Evolutionary conservation across 2,797 vertebrate species (phyloP), one percentile per base, ranked within the genome.

Genomic region (Malacoctenus gilli): DNA sequence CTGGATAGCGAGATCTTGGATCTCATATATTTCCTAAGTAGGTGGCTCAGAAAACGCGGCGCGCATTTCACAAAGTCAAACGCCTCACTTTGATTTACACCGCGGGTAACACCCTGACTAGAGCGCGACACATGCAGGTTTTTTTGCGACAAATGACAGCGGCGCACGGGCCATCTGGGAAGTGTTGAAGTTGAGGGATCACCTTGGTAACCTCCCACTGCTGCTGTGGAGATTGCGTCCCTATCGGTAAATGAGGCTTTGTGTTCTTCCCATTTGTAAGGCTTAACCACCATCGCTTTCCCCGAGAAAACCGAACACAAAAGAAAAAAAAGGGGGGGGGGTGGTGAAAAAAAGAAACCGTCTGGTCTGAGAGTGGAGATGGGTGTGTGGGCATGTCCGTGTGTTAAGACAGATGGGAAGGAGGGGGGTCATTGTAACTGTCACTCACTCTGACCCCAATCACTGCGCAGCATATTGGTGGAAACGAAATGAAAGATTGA

Each of bases 401-500:
- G 20, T 43, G 61, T 72, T 56, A 42, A 59, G n/a, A 8, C 21
- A 22, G 25, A 32, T 10, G 30, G n/a, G 34, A n/a, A 36, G 14
- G 34, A 36, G 30, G 31, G 50, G 55, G 58, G 67, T 51, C 37
- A 47, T 32, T 72, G 53, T 48, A 18, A 42, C 77, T 80, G 83
- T 76, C 86, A 72, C 51, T 76, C 86, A 72, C 51, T 73, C 51
- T 85, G 86, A 91, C 83, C 88, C 84, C 87, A 87, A 89, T 89
- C 86, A 85, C 81, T 35, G 28, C 67, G 49, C 65, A 64, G 69
- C 42, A 60, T 83, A 79, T 72, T 61, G 66, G 51, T 73, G 59
- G 74, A 83, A 81, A 81, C 74, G 19, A 78, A 84, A 79, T 75
- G 59, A 79, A 70, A 68, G 79, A 89, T 88, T 82, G 85, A 90